phyloP scores from a whole-genome alignment of 2,797 vertebrate species.

The Diglossa cyanea region DNA sequence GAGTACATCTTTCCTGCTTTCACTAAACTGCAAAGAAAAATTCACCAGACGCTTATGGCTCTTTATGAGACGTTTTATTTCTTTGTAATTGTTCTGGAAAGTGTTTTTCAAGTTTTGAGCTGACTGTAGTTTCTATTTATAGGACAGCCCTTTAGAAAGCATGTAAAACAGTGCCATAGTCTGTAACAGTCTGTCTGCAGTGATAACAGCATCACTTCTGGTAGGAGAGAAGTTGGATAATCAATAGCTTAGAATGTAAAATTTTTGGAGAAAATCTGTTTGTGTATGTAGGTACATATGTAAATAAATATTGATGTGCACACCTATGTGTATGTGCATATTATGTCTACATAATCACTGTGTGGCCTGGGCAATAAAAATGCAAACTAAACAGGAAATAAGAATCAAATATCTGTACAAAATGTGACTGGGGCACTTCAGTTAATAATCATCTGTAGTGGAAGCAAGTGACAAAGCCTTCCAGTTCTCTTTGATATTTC shows the following conservation, averaged over 20 bases:
- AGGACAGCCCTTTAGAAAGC: not conserved
- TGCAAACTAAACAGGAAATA: not conserved
- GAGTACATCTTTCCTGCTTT: not conserved
- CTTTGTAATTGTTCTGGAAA: not conserved
- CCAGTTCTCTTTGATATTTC: not conserved
- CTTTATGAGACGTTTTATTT: not conserved
- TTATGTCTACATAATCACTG: not conserved
- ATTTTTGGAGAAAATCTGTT: not conserved
- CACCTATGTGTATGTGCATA: not conserved
- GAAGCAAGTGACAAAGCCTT: not conserved
- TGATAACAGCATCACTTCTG: not conserved
- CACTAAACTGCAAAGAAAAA: not conserved
- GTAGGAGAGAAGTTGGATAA: not conserved
- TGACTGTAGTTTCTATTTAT: fast-evolving
- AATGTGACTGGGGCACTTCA: not conserved
- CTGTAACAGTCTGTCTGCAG: not conserved
- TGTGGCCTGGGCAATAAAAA: not conserved
- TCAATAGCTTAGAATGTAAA: not conserved
- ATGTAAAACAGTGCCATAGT: not conserved
- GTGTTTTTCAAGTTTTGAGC: not conserved
- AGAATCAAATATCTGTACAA: not conserved
- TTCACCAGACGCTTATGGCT: not conserved
- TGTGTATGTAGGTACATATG: not conserved
- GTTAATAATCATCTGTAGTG: not conserved
- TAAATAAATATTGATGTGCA: not conserved